Evolutionary conservation across 2,113 vertebrate species (phyloP).

Genomic region (Otolemur garnettii): DNA sequence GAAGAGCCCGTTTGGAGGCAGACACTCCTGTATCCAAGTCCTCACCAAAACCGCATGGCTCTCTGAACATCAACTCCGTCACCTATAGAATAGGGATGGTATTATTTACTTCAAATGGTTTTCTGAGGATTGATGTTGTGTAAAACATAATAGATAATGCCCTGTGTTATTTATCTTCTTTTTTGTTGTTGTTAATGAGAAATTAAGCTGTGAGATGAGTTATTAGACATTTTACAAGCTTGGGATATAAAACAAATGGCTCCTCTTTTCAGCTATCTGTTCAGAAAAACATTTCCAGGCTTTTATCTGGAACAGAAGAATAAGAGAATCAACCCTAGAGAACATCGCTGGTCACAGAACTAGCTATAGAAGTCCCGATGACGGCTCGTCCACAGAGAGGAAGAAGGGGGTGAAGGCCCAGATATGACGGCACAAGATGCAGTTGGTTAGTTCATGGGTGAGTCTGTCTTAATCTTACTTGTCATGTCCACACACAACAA

Average conservation of each 20-base stretch:
- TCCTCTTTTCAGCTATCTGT: neutral
- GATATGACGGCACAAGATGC: neutral
- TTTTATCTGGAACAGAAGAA: neutral
- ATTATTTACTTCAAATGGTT: constrained; percentile 4
- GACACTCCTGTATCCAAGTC: neutral
- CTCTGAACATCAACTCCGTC: neutral
- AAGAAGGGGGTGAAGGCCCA: neutral
- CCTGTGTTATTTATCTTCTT: neutral
- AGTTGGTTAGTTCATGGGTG: neutral
- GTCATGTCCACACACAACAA: neutral
- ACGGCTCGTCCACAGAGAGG: neutral
- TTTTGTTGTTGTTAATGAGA: neutral
- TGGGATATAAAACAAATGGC: neutral
- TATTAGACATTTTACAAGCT: constrained; percentile 27
- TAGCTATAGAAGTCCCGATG: neutral
- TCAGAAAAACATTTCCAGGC: neutral
- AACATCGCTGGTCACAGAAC: neutral
- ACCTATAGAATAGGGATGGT: neutral
- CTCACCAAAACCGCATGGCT: neutral
- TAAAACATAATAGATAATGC: neutral
- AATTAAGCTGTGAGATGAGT: neutral
- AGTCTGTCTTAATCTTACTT: neutral
- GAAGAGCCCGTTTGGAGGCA: neutral
- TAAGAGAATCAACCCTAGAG: neutral
- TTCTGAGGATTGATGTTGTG: neutral